Conservation (phyloP, 2,888 invertebrate genomes). For the Torymus tubicola region DNA sequence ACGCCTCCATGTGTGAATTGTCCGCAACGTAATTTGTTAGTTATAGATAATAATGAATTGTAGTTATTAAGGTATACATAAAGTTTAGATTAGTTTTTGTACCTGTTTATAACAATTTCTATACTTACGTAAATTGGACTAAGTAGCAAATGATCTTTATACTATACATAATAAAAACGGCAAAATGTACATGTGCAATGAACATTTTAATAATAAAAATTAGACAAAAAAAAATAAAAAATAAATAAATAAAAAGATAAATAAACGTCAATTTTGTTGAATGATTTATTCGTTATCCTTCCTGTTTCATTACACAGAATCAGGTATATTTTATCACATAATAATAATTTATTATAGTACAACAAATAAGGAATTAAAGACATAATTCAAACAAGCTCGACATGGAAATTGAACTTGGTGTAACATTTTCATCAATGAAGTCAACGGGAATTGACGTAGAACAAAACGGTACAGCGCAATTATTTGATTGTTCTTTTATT, state of each 20-base stretch:
- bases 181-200: slow-evolving; percentile 72
- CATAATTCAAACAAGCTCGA: too few relatives aligned
- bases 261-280: slow-evolving; percentile 7
- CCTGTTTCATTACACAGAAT: too few relatives aligned
- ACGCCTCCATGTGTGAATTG: slow-evolving; percentile 54
- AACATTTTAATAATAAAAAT: slow-evolving; percentile 70
- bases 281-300: too few relatives aligned
- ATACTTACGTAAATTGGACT: slow-evolving; percentile 64
- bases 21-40: slow-evolving; percentile 52
- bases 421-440: too few relatives aligned
- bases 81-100: slow-evolving; percentile 72
- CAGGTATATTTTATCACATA: too few relatives aligned
- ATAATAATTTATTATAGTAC: too few relatives aligned
- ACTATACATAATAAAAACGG: slow-evolving; percentile 62
- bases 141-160: slow-evolving; percentile 62
- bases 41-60: slow-evolving; percentile 41
- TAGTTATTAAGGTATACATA: slow-evolving; percentile 58
- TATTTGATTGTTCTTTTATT: too few relatives aligned
- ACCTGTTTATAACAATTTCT: slow-evolving; percentile 74
- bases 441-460: too few relatives aligned
- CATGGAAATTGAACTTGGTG: too few relatives aligned
- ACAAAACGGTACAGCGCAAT: too few relatives aligned
- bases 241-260: slow-evolving; percentile 37
- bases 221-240: too few relatives aligned
- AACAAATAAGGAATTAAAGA: too few relatives aligned